Evolutionary conservation across 2,797 vertebrate genomes (phyloP).

Genomic region (Myripristis murdjan): DNA sequence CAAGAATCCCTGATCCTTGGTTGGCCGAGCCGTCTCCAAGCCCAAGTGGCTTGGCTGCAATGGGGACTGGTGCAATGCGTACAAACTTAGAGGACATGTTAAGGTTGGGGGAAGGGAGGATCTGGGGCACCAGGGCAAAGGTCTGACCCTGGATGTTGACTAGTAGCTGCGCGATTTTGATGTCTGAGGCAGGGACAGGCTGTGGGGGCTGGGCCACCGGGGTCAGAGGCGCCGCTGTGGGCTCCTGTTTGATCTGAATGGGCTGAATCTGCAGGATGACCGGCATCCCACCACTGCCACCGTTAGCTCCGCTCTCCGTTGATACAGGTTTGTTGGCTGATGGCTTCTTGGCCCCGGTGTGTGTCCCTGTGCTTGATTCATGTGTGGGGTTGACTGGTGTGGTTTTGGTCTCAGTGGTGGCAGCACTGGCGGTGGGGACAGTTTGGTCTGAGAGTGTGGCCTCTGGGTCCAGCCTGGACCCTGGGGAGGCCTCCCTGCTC

Average conservation of each 20-base stretch:
- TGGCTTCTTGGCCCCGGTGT: constrained; percentile 55
- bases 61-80: constrained; percentile 96
- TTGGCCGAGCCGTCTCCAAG: constrained; percentile 85
- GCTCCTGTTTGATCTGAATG: constrained; percentile 93
- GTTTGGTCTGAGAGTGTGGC: constrained; percentile 87
- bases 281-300: constrained; percentile 74
- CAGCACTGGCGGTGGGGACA: constrained; percentile 64
- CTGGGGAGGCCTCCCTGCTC: constrained; percentile 48
- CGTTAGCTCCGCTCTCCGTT: constrained; percentile 56
- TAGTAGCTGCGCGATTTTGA: constrained; percentile 96
- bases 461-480: constrained; percentile 52
- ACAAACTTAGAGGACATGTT: constrained; percentile 92
- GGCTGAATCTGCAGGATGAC: constrained; percentile 96
- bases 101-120: constrained; percentile 87
- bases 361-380: constrained; percentile 41
- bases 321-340: constrained; percentile 69
- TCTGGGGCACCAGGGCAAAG: constrained; percentile 96
- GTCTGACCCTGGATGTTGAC: constrained; percentile 99
- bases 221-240: constrained; percentile 41
- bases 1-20: constrained; percentile 89
- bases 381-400: constrained; percentile 52
- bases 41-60: constrained; percentile 95
- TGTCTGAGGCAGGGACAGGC: constrained; percentile 84
- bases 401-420: constrained; percentile 79
- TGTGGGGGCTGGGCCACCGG: constrained; percentile 75